These are phyloP conservation scores for Antechinus stuartii DNA, from an alignment of 2,113 vertebrate genomes.

Conservation along the genomic window DNA sequence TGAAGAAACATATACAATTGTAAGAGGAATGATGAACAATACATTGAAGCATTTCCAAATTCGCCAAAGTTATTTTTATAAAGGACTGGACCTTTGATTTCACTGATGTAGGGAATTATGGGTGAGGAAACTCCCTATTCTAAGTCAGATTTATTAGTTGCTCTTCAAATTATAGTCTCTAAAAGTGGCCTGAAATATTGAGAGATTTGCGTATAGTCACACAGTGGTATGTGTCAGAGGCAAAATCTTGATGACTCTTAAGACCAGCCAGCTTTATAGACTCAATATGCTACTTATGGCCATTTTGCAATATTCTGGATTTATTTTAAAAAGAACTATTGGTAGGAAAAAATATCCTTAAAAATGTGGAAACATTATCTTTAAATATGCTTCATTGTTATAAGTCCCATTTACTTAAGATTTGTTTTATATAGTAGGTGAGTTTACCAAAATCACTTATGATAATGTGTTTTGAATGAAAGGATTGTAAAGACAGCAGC, in stretches of 20 bases:
- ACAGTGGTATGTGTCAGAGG: not conserved
- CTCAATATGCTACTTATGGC: not conserved
- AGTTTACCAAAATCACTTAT: not conserved
- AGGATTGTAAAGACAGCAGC: constrained; percentile 40
- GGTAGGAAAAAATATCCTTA: not conserved
- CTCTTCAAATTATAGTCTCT: not conserved
- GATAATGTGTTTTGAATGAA: constrained; percentile 7
- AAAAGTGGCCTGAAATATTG: not conserved
- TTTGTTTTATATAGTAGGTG: not conserved
- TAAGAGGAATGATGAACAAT: not conserved
- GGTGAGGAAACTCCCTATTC: not conserved
- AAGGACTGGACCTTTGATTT: not conserved
- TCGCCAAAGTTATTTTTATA: not conserved
- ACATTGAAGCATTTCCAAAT: not conserved
- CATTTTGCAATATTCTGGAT: not conserved
- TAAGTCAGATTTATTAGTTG: not conserved
- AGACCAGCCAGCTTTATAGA: not conserved
- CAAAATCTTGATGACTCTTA: not conserved
- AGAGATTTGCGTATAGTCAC: not conserved
- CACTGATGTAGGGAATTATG: not conserved
- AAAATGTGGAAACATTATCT: constrained; percentile 2
- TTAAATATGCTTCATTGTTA: not conserved
- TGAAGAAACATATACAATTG: not conserved
- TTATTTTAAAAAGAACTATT: constrained; percentile 34
- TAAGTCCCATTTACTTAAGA: constrained; percentile 32